Evolutionary conservation across 2,113 vertebrate species (phyloP).

Genomic region (Nesogale talazaci): DNA sequence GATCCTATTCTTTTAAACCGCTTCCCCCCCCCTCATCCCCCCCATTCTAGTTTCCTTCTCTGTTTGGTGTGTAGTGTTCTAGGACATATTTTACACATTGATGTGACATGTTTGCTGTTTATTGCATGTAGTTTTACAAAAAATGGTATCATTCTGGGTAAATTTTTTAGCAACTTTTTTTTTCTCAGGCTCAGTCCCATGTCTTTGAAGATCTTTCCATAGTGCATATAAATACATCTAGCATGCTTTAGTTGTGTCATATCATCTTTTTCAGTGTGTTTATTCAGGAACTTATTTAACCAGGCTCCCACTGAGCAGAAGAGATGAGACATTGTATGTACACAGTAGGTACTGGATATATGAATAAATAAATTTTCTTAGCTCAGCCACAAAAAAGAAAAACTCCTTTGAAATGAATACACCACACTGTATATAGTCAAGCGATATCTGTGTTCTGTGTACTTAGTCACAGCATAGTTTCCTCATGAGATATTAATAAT

Average conservation of each 20-base stretch:
- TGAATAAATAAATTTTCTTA: slow-evolving; percentile 43
- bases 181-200: background rate
- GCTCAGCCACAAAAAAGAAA: background rate
- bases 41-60: background rate
- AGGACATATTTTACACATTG: background rate
- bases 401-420: background rate
- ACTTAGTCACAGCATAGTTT: slow-evolving; percentile 3
- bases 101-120: background rate
- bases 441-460: background rate
- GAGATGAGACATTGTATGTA: slow-evolving; percentile 7
- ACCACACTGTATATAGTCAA: background rate
- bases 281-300: background rate
- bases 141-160: background rate
- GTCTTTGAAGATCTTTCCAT: background rate
- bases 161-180: background rate
- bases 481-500: background rate
- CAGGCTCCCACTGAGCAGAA: background rate
- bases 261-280: background rate
- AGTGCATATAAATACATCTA: background rate
- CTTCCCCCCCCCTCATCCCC: background rate
- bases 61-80: background rate
- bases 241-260: background rate
- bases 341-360: slow-evolving; percentile 5
- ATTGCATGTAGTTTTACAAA: background rate
- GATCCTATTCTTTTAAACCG: background rate